Conservation (phyloP, 1,140 invertebrate genomes). For the Hylyphantes graminicola region DNA sequence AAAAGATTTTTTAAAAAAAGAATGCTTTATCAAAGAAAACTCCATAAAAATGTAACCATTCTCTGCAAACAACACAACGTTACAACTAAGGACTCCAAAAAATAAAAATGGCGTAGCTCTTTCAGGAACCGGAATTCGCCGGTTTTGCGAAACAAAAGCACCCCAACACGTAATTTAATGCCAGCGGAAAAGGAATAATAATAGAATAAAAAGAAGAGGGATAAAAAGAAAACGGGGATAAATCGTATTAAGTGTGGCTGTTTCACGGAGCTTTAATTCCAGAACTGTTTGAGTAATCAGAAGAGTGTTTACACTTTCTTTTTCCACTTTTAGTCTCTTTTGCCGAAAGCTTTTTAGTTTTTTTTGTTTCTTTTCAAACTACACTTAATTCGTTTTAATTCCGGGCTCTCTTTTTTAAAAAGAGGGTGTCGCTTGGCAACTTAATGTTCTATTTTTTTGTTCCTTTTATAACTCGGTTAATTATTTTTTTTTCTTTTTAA, state of each 20-base stretch:
- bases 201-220: slow-evolving; percentile 28
- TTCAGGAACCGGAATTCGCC: slow-evolving; percentile 39
- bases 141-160: slow-evolving; percentile 52
- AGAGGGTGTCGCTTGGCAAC: not conserved
- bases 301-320: slow-evolving; percentile 56
- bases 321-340: not conserved
- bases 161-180: slow-evolving; percentile 53
- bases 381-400: slow-evolving; percentile 12
- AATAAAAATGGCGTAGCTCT: slow-evolving; percentile 9
- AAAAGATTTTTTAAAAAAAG: no score
- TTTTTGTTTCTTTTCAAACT: slow-evolving; percentile 2
- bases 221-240: slow-evolving; percentile 38
- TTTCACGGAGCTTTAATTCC: slow-evolving; percentile 57
- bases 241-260: slow-evolving; percentile 59
- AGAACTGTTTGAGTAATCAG: slow-evolving; percentile 54
- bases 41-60: slow-evolving; percentile 35
- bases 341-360: not conserved
- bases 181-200: slow-evolving; percentile 11
- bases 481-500: slow-evolving; percentile 17
- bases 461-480: slow-evolving; percentile 39
- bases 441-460: slow-evolving; percentile 28
- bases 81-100: not conserved
- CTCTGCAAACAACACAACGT: not conserved
- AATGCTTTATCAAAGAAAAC: no score
- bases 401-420: not conserved